These are phyloP conservation scores for Neotoma lepida DNA, from an alignment of 2,113 vertebrate genomes.

Conservation along the genomic window DNA sequence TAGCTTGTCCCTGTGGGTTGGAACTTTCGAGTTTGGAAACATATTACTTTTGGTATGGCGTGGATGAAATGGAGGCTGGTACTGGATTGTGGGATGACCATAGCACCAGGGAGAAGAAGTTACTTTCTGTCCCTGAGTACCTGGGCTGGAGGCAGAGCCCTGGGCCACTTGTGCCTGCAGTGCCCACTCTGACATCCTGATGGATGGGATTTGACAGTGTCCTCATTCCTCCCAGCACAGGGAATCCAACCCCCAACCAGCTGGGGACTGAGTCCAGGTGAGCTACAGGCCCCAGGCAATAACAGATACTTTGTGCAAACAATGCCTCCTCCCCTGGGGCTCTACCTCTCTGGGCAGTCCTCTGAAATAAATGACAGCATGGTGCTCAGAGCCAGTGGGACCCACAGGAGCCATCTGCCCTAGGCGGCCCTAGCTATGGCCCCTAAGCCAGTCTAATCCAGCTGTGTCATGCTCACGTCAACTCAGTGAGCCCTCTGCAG, in stretches of 20 bases:
- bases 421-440: background rate
- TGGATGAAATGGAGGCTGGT: background rate
- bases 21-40: background rate
- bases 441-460: background rate
- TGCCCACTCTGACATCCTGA: background rate
- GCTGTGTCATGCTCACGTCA: background rate
- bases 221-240: background rate
- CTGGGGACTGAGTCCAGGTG: constrained; percentile 18
- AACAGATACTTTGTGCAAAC: constrained; percentile 53
- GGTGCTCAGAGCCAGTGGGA: background rate
- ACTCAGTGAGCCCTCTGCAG: background rate
- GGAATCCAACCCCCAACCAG: background rate
- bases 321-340: constrained; percentile 17
- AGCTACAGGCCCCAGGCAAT: constrained; percentile 57
- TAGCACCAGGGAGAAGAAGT: background rate
- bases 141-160: constrained; percentile 59
- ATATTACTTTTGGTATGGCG: background rate
- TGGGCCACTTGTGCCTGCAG: background rate
- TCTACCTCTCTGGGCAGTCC: background rate
- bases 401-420: background rate
- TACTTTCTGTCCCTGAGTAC: background rate
- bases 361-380: constrained; percentile 16
- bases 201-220: constrained; percentile 57
- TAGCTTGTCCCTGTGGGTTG: background rate
- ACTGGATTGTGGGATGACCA: background rate